Conservation (phyloP, 92 coral and sea anemone genomes). For the Ricordea florida region DNA sequence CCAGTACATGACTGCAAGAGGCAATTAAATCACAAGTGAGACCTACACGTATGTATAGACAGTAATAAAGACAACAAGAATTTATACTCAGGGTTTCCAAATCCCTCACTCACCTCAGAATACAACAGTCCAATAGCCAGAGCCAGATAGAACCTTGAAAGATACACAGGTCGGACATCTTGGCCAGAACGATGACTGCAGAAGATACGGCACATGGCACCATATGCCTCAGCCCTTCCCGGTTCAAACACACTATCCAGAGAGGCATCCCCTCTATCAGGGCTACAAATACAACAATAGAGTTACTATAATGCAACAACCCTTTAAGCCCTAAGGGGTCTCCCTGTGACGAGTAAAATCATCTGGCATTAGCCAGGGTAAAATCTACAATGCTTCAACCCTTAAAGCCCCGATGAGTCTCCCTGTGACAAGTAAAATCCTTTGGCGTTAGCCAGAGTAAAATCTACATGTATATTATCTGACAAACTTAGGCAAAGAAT, state of each 20-base stretch:
- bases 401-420: too few relatives aligned
- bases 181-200: conserved; percentile 95
- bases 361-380: too few relatives aligned
- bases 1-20: conserved; percentile 79
- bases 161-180: conserved; percentile 83
- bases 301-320: too few relatives aligned
- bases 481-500: too few relatives aligned
- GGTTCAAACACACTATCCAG: conserved; percentile 81
- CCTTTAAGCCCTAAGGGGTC: too few relatives aligned
- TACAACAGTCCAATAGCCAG: conserved; percentile 79
- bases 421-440: too few relatives aligned
- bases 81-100: background rate
- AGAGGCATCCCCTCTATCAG: conserved; percentile 8
- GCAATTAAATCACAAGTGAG: background rate
- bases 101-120: conserved; percentile 63
- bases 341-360: too few relatives aligned
- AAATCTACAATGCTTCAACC: too few relatives aligned
- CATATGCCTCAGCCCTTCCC: conserved; percentile 97
- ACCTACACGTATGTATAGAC: too few relatives aligned
- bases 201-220: conserved; percentile 93
- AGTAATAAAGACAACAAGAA: background rate
- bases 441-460: too few relatives aligned
- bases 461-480: too few relatives aligned
- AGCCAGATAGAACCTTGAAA: conserved; percentile 91
- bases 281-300: conserved; percentile 12